Base-by-base conservation (phyloP, 2,797 vertebrate genomes). In the Amazona ochrocephala region DNA sequence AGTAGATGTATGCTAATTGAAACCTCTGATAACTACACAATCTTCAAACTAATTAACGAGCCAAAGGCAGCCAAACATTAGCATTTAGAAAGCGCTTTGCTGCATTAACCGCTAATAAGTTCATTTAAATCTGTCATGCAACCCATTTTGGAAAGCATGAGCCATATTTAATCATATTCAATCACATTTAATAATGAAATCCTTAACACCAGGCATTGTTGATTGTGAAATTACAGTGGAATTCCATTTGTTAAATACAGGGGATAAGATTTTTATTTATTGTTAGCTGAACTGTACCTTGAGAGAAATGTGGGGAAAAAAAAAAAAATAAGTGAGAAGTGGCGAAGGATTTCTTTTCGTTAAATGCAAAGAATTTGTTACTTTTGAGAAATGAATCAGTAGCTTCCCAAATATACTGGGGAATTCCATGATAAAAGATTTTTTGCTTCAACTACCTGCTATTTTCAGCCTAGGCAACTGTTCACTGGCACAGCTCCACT, bases 41-140 rank as follows among this genome's bases (percentile, higher is more conserved):
- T 98, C 97, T 98, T 98, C 97, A 98, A 97, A 98, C 98, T 98
- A 98, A 98, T 98, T 98, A 98, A 97, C 71, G 85, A 98, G 96
- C 97, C 97, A 97, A 98, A 97, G 97, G 97, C 98, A 98, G 98
- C 97, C 97, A 98, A 98, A 98, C 97, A 97, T 98, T 98, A 98
- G 97, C 97, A 97, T 98, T 98, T 98, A 98, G 97, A 98, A 98
- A 97, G 96, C 45, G 96, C 96, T 98, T 96, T 97, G 95, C 96
- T 96, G 97, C 97, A 97, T 98, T 98, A 98, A 96, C 90, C 91
- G 61, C 97, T 98, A 98, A 98, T 98, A 97, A 98, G 97, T 98
- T 98, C 97, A 97, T 98, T 97, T 97, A 97, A 97, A 98, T 97
- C 97, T 96, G 97, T 96, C 94, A 68, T 82, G 93, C 96, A 97